Base-by-base conservation (phyloP, 64 coral and sea anemone genomes). In the Porites australiensis region DNA sequence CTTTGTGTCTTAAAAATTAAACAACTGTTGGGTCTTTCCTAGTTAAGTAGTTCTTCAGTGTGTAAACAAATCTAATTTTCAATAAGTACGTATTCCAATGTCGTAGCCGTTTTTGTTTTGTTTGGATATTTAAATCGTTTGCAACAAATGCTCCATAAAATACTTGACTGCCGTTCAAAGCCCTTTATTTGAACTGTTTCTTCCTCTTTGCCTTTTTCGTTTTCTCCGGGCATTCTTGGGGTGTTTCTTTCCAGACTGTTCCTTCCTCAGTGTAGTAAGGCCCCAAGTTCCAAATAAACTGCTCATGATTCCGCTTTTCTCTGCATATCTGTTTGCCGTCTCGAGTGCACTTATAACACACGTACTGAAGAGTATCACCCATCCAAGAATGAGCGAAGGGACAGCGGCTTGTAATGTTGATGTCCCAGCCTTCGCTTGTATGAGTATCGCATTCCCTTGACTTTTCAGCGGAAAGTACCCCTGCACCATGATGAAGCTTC, bases 381-480 rank as follows among this genome's bases (percentile, higher is more conserved):
- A 47, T 66, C 87, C 87, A 89, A 11, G 87, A 77, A 77, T 89
- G 87, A 10, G 87, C 87, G 78, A 52, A 89, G 3, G 5, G 45
- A 27, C 87, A 89, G 0, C 22, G 68, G 6, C 18, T 27, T 65
- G 47, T 66, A 14, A 44, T 15, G 48, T 3, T 21, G 13, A 48
- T 50, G 7, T 60, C 58, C 20, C 5, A 64, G 14, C 12, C 7
- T 77, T 15, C 1, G 4, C 18, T 64, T 44, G 87, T 73, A 44
- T 77, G 87, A 61, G 62, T 52, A 0, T 13, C 3, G 48, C 87
- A 89, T 8, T 77, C 87, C 53, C 8, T 61, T 6, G 87, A 89
- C 21, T 89, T 89, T 13, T 74, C 37, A 10, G 73, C 60, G 9
- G 55, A 27, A 58, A 59, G 58, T n/a, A 77, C 87, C 58, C 59